phyloP scores from a whole-genome alignment of 1,140 invertebrate species.

The Drosophila baimaii region DNA sequence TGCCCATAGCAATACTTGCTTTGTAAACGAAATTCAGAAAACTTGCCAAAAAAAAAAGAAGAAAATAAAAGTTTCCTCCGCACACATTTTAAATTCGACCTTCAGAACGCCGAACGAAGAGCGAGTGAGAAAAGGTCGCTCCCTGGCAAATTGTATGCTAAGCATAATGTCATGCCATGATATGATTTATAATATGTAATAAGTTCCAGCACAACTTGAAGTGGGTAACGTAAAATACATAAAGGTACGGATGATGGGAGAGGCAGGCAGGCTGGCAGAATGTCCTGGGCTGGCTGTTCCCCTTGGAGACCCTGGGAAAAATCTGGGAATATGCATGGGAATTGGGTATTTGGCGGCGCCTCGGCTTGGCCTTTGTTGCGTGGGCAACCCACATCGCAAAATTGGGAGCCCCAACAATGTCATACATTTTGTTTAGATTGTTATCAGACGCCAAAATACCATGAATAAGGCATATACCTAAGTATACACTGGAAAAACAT shows the following conservation, averaged over 20 bases:
- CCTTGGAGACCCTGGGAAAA: conserved; percentile 10
- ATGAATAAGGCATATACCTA: conserved; percentile 67
- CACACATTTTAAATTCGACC: conserved; percentile 47
- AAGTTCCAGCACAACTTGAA: conserved; percentile 71
- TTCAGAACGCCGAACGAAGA: conserved; percentile 17
- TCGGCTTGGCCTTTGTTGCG: conserved; percentile 28
- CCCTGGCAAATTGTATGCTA: conserved; percentile 70
- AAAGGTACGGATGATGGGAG: conserved; percentile 37
- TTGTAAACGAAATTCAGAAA: conserved; percentile 3
- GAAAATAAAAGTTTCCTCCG: conserved; percentile 9
- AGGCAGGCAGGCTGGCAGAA: background rate
- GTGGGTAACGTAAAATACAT: conserved; percentile 68
- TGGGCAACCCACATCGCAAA: conserved; percentile 44
- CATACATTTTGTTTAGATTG: conserved; percentile 80
- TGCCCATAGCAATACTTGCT: background rate
- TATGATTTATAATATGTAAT: conserved; percentile 82
- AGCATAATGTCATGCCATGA: conserved; percentile 76
- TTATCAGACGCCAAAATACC: conserved; percentile 78
- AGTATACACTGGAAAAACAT: conserved; percentile 13
- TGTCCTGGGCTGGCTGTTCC: conserved; percentile 1
- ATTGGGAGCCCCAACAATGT: conserved; percentile 60
- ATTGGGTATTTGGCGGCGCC: conserved; percentile 41
- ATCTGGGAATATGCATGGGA: conserved; percentile 55
- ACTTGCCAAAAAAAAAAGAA: background rate
- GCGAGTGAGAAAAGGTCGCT: conserved; percentile 49